Percentiles rank a stretch among this genome's conserved stretches.
Conservation (phyloP, 2,113 vertebrate genomes). For the Callipepla californica region DNA sequence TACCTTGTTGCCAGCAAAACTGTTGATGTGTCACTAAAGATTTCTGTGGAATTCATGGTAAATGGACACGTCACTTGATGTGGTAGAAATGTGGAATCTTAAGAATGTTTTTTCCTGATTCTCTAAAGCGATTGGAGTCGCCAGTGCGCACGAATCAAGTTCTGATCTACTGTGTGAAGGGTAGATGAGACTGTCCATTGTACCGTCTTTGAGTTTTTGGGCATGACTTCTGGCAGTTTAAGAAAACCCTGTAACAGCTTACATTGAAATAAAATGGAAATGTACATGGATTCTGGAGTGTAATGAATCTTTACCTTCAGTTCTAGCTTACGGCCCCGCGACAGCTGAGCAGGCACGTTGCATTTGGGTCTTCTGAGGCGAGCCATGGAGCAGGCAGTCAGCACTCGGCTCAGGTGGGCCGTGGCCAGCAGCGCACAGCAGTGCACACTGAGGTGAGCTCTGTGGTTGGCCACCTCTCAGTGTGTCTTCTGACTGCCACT, state of each 20-base stretch:
- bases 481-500: not conserved
- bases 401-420: not conserved
- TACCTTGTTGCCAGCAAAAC: slow-evolving; percentile 55
- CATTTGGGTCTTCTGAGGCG: not conserved
- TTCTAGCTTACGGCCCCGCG: not conserved
- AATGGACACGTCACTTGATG: slow-evolving; percentile 54
- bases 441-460: not conserved
- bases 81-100: slow-evolving; percentile 65
- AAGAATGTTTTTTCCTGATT: slow-evolving; percentile 28
- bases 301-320: slow-evolving; percentile 40
- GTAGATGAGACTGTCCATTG: slow-evolving; percentile 77
- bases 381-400: not conserved
- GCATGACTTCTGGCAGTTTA: slow-evolving; percentile 78
- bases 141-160: slow-evolving; percentile 66
- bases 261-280: slow-evolving; percentile 81
- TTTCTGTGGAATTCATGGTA: slow-evolving; percentile 47
- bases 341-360: not conserved
- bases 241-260: slow-evolving; percentile 80
- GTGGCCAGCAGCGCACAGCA: not conserved
- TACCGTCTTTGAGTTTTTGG: slow-evolving; percentile 75
- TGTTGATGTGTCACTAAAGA: slow-evolving; percentile 37
- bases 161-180: slow-evolving; percentile 71
- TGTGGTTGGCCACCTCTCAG: not conserved
- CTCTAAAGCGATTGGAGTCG: slow-evolving; percentile 57
- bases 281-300: slow-evolving; percentile 65